Conservation (phyloP, 2,113 vertebrate genomes). For the Nipponia nippon region DNA sequence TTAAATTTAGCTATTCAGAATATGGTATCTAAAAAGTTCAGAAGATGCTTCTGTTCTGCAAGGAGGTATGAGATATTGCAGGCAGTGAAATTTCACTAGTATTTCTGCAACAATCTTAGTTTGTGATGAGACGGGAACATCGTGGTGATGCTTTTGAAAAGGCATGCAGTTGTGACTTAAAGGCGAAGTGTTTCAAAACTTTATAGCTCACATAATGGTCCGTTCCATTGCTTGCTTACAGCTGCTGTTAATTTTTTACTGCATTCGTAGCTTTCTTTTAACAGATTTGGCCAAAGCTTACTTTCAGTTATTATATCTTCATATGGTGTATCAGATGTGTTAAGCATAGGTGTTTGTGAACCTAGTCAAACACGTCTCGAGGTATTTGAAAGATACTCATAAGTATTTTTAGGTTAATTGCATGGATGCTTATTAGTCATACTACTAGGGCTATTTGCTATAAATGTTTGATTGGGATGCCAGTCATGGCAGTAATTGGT, state of each 20-base stretch:
- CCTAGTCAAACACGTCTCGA: neutral
- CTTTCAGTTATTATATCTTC: neutral
- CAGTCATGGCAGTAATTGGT: neutral
- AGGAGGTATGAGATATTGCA: neutral
- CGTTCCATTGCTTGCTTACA: neutral
- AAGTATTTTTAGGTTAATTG: neutral
- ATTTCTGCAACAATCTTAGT: neutral
- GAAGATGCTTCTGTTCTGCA: neutral
- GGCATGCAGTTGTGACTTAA: neutral
- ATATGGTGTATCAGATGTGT: neutral
- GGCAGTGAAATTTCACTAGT: neutral
- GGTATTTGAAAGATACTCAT: neutral
- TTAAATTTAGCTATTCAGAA: neutral
- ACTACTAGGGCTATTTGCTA: neutral
- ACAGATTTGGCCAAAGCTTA: neutral
- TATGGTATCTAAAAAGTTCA: neutral
- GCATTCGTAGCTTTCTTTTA: neutral
- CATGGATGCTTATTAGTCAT: neutral
- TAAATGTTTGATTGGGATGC: neutral
- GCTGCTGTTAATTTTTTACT: neutral
- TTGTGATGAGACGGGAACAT: neutral
- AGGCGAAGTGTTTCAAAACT: neutral
- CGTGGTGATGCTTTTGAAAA: neutral
- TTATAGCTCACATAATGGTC: neutral
- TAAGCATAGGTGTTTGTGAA: neutral